Base-by-base conservation (phyloP, 2,113 vertebrate species). In the Ancistrus triradiatus region DNA sequence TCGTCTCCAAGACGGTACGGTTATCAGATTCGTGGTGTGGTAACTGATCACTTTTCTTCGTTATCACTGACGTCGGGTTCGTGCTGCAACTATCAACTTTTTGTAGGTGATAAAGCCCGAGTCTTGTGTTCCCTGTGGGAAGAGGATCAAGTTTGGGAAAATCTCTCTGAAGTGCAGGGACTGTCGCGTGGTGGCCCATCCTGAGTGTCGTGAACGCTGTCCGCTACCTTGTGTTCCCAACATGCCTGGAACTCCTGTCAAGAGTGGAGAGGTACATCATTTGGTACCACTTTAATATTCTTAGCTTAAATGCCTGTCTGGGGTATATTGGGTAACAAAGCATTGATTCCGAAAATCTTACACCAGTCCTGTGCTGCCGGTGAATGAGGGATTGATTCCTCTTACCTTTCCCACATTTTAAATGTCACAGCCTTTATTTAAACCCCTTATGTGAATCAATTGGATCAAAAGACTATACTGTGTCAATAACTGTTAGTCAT, bases 141-240 rank as follows among this genome's bases (percentile, higher is more conserved):
- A 98, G 77, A 88, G 94, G 60, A 93, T 99, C 59, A 98, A 95
- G 78, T 99, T 99, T 84, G 96, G 96, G 2, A 99, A 98, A 79
- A 76, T 95, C 38, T 92, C 93, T 0, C 81, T 97, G 0, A 98
- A 93, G 69, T 99, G 96, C 74, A 81, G 93, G 1, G 95, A 98
- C 77, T 99, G 96, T 81, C 83, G 92, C 7, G 89, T 98, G 46
- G 91, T 96, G 0, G 24, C 92, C 10, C 96, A 98, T 53, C 91
- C 92, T 0, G 96, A 99, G 77, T 99, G 96, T 63, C 91, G 92
- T 0, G 94, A 97, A 0, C 91, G 94, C 3, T 98, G 95, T 61
- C 94, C 95, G 0, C 87, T 98, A 61, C 96, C 96, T 2, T 99
- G 96, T 68, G 94, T 95, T 74, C 93, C 95, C 38, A 90, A 83